A percentile compares a stretch with the other conserved stretches of the same genome.
phyloP scores from a whole-genome alignment of 2,797 vertebrate species.

The Acanthopagrus latus region DNA sequence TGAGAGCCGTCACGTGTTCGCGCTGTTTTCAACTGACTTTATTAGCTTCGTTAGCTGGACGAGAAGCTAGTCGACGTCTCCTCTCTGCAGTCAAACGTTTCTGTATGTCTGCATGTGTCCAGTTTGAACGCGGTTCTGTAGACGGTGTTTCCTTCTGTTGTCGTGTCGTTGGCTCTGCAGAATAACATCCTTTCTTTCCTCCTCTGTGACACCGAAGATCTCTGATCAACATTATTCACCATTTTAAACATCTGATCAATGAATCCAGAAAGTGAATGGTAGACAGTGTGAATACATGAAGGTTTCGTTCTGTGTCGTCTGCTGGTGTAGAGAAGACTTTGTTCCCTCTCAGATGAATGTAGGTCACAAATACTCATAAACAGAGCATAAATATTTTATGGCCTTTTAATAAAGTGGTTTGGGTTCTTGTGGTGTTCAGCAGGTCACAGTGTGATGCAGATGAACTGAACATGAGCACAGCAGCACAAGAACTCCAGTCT shows the following conservation, averaged over 20 bases:
- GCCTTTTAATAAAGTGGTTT: not conserved
- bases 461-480: not conserved
- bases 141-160: too few species aligned
- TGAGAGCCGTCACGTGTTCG: slow-evolving; percentile 12
- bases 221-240: too few species aligned
- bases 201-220: too few species aligned
- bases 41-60: not conserved
- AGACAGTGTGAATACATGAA: too few species aligned
- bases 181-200: too few species aligned
- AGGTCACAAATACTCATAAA: slow-evolving; percentile 30
- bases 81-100: not conserved
- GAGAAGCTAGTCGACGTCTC: not conserved
- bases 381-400: slow-evolving; percentile 19
- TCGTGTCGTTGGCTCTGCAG: too few species aligned
- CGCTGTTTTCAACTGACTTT: slow-evolving; percentile 15
- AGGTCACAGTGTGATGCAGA: slow-evolving; percentile 1
- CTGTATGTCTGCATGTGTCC: slow-evolving; percentile 1
- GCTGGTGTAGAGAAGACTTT: not conserved
- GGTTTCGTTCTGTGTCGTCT: too few species aligned
- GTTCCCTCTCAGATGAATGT: slow-evolving; percentile 1
- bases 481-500: not conserved
- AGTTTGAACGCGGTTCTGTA: not conserved
- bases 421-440: slow-evolving; percentile 1
- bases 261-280: too few species aligned
- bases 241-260: too few species aligned